Evolutionary conservation across 1,140 invertebrate species (phyloP), one percentile per base, ranked within the genome.

Genomic region (Papilio polyxenes): DNA sequence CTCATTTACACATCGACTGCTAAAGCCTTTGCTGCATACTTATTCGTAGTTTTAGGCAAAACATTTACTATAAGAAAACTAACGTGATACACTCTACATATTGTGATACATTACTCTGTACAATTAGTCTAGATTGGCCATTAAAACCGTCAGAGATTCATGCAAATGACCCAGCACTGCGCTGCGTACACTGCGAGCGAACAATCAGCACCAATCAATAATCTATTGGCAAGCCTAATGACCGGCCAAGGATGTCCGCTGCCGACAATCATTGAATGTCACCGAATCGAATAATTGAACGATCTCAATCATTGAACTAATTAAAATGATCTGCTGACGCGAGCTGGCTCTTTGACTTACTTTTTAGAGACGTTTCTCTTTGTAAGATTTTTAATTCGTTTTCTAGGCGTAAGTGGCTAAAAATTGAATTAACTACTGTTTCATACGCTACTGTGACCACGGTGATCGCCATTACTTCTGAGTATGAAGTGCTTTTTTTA

Each of bases 201-300:
- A 89, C 91, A 93, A 93, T 93, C 91, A 93, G 90, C 91, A 92
- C 93, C 92, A 94, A 93, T 94, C 93, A 94, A 93, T 93, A 93
- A 92, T 92, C 88, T 93, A 94, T 94, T 92, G 93, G 89, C 90
- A 90, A 85, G 84, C 84, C 84, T 94, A 94, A 94, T 94, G 90
- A 92, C 89, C 89, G 90, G 88, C 88, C 93, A 94, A 93, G 92
- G 92, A 92, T 87, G 82, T 88, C 90, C 86, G 87, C 85, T 89
- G 88, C 87, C 84, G 85, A 78, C 84, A 87, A 87, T 92, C 89
- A 92, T 92, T 92, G 90, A 90, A 87, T 88, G 85, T 85, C 85
- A 86, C 87, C 82, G 86, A 88, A 90, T 86, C 82, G 75, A 86
- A 86, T 92, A 92, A 93, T 92, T 92, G 91, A 86, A 87, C 84